phyloP scores from a whole-genome alignment of 2,888 invertebrate species.

The Amblyteles armatorius region DNA sequence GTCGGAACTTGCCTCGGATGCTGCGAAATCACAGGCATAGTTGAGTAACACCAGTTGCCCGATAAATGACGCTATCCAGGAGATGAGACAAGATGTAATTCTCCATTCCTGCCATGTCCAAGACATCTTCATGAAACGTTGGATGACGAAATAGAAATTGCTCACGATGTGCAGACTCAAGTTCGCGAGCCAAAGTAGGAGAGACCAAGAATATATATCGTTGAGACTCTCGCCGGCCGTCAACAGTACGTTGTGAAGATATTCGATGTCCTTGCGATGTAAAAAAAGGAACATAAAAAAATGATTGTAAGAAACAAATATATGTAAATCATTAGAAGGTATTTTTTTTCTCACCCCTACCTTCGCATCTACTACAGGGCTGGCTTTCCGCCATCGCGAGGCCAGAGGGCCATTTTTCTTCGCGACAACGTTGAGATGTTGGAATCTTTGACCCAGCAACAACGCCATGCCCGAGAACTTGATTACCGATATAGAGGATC shows the following conservation, averaged over 20 bases:
- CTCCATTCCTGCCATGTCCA: constrained; percentile 6
- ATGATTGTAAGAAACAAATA: no score
- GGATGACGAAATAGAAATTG: constrained; percentile 76
- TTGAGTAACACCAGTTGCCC: constrained; percentile 76
- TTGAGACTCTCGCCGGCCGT: constrained; percentile 74
- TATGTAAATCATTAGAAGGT: no score
- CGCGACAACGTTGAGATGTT: constrained; percentile 76
- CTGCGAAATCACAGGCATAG: constrained; percentile 75
- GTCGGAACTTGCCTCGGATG: constrained; percentile 72
- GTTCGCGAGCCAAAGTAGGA: constrained; percentile 79
- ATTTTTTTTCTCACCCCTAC: constrained; percentile 4
- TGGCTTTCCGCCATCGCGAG: constrained; percentile 53
- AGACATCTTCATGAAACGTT: constrained; percentile 63
- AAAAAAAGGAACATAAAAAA: neutral
- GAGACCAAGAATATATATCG: constrained; percentile 75
- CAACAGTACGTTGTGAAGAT: constrained; percentile 77
- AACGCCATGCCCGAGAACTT: constrained; percentile 77
- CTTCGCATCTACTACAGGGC: constrained; percentile 47
- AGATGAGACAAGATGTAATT: constrained; percentile 66
- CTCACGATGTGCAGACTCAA: constrained; percentile 77
- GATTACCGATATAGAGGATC: constrained; percentile 72
- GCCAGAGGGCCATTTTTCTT: constrained; percentile 63
- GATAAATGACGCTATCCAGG: constrained; percentile 75
- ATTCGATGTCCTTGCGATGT: constrained; percentile 71
- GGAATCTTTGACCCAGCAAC: constrained; percentile 79